phyloP scores from a whole-genome alignment of 2,113 vertebrate genomes.

The Microcebus jonahi region DNA sequence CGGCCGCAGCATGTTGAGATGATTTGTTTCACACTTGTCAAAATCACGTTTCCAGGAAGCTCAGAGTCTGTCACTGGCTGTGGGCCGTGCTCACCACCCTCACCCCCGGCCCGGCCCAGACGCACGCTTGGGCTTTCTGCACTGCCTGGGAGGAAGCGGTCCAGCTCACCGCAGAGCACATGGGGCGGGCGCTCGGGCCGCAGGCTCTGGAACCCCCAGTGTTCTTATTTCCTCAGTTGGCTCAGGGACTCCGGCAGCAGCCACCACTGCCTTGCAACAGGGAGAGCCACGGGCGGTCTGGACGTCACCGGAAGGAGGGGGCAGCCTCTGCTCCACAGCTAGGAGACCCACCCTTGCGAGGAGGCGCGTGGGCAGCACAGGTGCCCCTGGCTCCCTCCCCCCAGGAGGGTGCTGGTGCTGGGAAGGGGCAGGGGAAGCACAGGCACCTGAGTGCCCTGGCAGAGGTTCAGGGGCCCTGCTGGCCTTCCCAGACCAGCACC shows the following conservation, averaged over 20 bases:
- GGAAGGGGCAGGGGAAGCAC: neutral
- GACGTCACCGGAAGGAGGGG: neutral
- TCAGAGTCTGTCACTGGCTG: neutral
- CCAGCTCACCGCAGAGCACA: neutral
- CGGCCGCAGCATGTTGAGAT: neutral
- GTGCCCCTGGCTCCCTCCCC: neutral
- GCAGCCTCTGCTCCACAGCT: neutral
- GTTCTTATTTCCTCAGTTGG: neutral
- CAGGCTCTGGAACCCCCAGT: neutral
- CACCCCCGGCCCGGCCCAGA: neutral
- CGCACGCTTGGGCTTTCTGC: neutral
- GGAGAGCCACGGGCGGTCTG: neutral
- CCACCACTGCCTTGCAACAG: neutral
- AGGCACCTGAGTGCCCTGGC: neutral
- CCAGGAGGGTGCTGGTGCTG: fast-evolving
- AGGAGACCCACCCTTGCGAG: neutral
- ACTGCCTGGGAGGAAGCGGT: neutral
- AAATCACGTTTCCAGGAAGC: neutral
- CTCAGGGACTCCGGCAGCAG: neutral
- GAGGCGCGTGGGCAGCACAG: neutral
- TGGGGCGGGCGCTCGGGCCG: neutral
- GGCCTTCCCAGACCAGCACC: neutral
- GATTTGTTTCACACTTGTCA: neutral
- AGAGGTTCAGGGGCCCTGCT: neutral
- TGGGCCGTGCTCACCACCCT: neutral